Evolutionary conservation across 2,113 vertebrate genomes (phyloP).

Genomic region (Orcinus orca): DNA sequence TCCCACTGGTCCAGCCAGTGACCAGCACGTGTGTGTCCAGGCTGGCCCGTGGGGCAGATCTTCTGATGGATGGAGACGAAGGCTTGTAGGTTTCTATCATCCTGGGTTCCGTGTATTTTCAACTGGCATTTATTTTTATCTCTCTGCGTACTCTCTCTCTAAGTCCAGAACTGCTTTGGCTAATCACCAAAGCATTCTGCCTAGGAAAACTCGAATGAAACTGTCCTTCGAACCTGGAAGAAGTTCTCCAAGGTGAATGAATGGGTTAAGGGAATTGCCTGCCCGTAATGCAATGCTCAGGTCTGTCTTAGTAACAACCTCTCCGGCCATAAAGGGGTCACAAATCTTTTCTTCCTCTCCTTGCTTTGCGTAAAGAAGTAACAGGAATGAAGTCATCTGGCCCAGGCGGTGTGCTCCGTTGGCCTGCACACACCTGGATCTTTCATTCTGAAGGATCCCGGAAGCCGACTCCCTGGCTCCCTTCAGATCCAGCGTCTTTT

Average conservation of each 20-base stretch:
- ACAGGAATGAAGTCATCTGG: no score
- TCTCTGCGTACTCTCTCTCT: neutral
- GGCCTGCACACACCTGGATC: neutral
- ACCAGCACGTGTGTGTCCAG: neutral
- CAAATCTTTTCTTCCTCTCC: neutral
- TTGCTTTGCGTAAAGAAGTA: neutral
- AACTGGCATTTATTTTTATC: neutral
- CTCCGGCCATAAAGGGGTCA: neutral
- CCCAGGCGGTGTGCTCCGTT: neutral
- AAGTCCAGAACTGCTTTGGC: neutral
- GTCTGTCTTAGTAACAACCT: neutral
- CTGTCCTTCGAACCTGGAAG: neutral
- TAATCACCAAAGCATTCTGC: neutral
- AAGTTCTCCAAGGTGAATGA: neutral
- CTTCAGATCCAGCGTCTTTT: accelerated
- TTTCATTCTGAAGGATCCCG: neutral
- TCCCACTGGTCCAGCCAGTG: neutral
- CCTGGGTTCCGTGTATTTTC: neutral
- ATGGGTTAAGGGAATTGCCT: neutral
- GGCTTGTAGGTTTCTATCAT: neutral
- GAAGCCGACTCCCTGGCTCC: neutral
- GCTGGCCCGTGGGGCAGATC: neutral
- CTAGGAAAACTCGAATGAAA: neutral
- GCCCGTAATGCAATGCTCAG: accelerated
- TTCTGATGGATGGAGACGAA: no score